phyloP scores from a whole-genome alignment of 2,888 invertebrate species.

The Micropterix aruncella region DNA sequence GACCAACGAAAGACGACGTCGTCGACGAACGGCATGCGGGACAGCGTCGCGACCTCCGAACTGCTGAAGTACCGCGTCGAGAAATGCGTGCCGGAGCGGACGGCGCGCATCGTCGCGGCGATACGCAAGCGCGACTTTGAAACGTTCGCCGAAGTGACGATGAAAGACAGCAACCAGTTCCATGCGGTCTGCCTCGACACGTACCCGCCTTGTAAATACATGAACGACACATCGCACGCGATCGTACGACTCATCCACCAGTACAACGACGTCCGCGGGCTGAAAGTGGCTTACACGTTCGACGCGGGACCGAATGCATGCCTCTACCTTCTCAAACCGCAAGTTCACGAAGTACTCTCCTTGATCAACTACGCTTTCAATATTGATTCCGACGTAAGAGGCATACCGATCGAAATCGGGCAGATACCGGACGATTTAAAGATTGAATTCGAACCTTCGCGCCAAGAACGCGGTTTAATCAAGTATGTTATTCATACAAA shows the following conservation, averaged over 20 bases:
- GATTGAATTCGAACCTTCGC: conserved; percentile 21
- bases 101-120: conserved; percentile 33
- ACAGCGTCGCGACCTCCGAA: conserved; percentile 64
- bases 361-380: conserved; percentile 64
- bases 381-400: conserved; percentile 31
- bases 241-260: conserved; percentile 70
- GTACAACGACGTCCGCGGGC: conserved; percentile 59
- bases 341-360: conserved; percentile 53
- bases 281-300: conserved; percentile 87
- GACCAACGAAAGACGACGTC: conserved; percentile 71
- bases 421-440: conserved; percentile 15
- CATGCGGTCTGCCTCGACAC: conserved; percentile 91
- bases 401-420: conserved; percentile 26
- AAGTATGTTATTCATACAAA: conserved; percentile 76
- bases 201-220: conserved; percentile 85
- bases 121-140: conserved; percentile 62
- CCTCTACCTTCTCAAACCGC: conserved; percentile 64
- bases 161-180: conserved; percentile 95
- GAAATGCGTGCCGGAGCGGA: conserved; percentile 57
- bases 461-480: conserved; percentile 39
- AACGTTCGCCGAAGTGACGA: conserved; percentile 83
- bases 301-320: conserved; percentile 98
- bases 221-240: conserved; percentile 76
- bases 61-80: conserved; percentile 62
- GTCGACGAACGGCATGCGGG: conserved; percentile 84